These are phyloP conservation scores for Oegoconia quadripuncta DNA, from an alignment of 2,888 invertebrate species.

Conservation along the genomic window DNA sequence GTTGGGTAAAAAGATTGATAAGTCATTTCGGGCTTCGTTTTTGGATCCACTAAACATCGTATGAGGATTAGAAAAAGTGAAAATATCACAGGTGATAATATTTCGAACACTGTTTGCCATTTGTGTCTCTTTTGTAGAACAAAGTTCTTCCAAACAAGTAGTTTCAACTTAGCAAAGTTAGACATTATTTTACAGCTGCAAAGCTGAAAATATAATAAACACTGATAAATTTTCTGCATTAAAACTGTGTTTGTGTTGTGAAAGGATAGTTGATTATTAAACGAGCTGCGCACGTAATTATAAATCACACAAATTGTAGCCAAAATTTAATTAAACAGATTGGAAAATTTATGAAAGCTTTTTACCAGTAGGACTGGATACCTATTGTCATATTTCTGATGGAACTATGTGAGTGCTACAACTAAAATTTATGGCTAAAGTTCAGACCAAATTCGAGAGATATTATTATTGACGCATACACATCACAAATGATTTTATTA, in stretches of 20 bases:
- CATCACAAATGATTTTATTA: too few relatives aligned
- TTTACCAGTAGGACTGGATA: too few relatives aligned
- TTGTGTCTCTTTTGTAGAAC: conserved; percentile 86
- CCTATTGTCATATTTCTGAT: too few relatives aligned
- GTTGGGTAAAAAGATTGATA: conserved; percentile 63
- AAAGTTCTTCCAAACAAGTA: conserved; percentile 92
- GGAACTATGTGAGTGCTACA: too few relatives aligned
- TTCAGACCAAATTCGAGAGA: neutral
- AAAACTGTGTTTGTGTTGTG: too few relatives aligned
- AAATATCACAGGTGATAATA: conserved; percentile 84
- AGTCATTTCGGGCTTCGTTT: conserved; percentile 54
- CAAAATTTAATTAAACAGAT: too few relatives aligned
- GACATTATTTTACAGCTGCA: conserved; percentile 40
- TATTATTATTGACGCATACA: neutral
- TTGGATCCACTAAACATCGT: conserved; percentile 83
- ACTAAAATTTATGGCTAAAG: too few relatives aligned
- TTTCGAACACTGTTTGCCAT: conserved; percentile 84
- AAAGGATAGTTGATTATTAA: too few relatives aligned
- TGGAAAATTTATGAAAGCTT: too few relatives aligned
- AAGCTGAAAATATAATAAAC: conserved; percentile 4
- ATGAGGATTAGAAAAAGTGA: conserved; percentile 85
- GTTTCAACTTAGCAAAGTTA: conserved; percentile 79
- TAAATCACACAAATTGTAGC: too few relatives aligned
- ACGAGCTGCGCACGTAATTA: too few relatives aligned
- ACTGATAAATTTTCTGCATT: too few relatives aligned